A percentile compares a stretch with the other conserved stretches of the same genome.
Conservation (phyloP, 2,797 vertebrate species). For the Valencia hispanica region DNA sequence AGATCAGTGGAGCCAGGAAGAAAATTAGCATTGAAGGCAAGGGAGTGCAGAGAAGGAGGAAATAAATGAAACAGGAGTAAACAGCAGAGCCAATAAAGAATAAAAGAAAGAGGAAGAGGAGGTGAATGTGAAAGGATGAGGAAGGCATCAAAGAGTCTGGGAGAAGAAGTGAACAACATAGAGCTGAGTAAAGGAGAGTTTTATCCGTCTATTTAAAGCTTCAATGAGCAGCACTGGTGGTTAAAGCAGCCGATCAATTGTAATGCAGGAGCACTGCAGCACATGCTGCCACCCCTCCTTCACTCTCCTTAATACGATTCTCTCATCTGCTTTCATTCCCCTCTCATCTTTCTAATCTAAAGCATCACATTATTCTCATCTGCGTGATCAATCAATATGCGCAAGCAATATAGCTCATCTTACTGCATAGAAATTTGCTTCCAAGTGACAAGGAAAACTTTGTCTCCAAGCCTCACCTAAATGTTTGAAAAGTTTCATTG, state of each 20-base stretch:
- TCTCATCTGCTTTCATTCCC: slow-evolving; percentile 44
- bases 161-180: slow-evolving; percentile 32
- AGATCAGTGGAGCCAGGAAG: neutral
- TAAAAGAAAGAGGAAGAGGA: neutral
- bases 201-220: slow-evolving; percentile 74
- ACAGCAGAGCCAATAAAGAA: neutral
- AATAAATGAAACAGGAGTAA: neutral
- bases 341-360: slow-evolving; percentile 44
- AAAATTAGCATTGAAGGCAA: slow-evolving; percentile 15
- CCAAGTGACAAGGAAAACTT: slow-evolving; percentile 31
- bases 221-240: slow-evolving; percentile 66
- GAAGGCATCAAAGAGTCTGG: slow-evolving; percentile 17
- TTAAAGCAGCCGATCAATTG: slow-evolving; percentile 74
- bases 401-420: slow-evolving; percentile 29
- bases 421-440: slow-evolving; percentile 43
- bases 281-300: slow-evolving; percentile 55
- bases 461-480: slow-evolving; percentile 17
- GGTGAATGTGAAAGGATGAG: slow-evolving; percentile 16
- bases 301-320: slow-evolving; percentile 33
- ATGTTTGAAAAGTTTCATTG: slow-evolving; percentile 35
- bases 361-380: slow-evolving; percentile 39
- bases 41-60: neutral
- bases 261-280: slow-evolving; percentile 72
- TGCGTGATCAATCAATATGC: slow-evolving; percentile 28
- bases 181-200: slow-evolving; percentile 60